A percentile compares a stretch with the other conserved stretches of the same genome.
Evolutionary conservation across 2,888 invertebrate genomes (phyloP).

Genomic region (Orchesellides sinensis): DNA sequence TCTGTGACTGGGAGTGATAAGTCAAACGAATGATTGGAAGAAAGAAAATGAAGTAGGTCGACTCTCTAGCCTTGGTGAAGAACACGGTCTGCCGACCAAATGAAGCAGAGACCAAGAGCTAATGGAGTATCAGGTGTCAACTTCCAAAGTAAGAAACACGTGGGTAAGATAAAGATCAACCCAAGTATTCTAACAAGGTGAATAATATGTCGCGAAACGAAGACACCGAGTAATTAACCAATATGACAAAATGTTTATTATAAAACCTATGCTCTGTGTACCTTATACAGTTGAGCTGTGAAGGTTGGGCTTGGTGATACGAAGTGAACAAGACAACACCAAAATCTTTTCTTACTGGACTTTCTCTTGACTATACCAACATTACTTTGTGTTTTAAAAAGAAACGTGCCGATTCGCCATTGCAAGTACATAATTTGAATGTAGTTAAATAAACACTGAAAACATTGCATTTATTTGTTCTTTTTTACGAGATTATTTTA

Average conservation of each 20-base stretch:
- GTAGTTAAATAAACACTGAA: no score
- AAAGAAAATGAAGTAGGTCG: not conserved
- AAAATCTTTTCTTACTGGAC: not conserved
- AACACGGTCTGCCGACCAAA: not conserved
- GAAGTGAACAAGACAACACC: not conserved
- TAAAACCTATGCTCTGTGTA: not conserved
- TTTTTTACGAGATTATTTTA: no score
- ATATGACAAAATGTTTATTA: no score
- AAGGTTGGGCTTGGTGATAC: not conserved
- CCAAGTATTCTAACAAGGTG: no score
- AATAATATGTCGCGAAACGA: no score
- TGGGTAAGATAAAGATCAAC: not conserved
- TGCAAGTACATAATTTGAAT: not conserved
- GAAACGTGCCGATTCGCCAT: not conserved
- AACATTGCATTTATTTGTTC: no score
- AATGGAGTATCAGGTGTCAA: not conserved
- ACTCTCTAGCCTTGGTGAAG: not conserved
- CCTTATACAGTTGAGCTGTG: not conserved
- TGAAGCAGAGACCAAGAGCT: not conserved
- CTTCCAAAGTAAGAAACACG: not conserved
- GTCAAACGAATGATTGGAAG: no score
- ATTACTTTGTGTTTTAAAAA: not conserved
- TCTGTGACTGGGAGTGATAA: slow-evolving; percentile 4
- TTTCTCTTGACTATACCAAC: not conserved
- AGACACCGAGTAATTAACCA: no score